Percentiles rank a stretch among this genome's conserved stretches.
phyloP scores from a whole-genome alignment of 35 echinoderm and acorn worm genomes.

The Heliocidaris tuberculata region DNA sequence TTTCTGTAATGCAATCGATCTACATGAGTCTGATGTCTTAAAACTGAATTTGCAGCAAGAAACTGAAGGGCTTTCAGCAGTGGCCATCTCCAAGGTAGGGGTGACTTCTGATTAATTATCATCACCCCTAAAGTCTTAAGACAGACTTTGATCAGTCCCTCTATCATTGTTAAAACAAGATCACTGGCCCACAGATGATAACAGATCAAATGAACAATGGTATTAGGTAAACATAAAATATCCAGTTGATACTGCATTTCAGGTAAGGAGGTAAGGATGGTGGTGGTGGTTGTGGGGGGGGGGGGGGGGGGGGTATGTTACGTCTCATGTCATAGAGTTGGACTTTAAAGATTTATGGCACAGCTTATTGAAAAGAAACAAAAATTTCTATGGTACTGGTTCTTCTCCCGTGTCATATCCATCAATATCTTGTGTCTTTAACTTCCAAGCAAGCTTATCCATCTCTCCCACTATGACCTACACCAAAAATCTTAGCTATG shows the following conservation, averaged over 20 bases:
- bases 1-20: neutral
- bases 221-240: neutral
- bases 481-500: no score
- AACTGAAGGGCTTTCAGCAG: neutral
- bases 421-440: no score
- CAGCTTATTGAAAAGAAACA: neutral
- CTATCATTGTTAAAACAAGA: slow-evolving; percentile 29
- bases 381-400: neutral
- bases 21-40: neutral
- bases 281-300: no score
- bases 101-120: neutral
- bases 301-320: neutral
- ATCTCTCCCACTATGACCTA: no score
- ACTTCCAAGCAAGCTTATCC: no score
- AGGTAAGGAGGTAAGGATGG: no score
- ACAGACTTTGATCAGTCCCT: neutral
- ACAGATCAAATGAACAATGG: slow-evolving; percentile 14
- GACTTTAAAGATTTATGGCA: neutral
- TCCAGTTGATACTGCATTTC: neutral
- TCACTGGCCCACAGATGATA: neutral
- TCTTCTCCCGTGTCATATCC: neutral
- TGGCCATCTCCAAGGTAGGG: neutral
- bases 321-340: neutral
- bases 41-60: neutral
- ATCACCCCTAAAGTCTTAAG: neutral